These are phyloP conservation scores for Heliconius erato DNA, from an alignment of 2,888 invertebrate species.

Conservation along the genomic window DNA sequence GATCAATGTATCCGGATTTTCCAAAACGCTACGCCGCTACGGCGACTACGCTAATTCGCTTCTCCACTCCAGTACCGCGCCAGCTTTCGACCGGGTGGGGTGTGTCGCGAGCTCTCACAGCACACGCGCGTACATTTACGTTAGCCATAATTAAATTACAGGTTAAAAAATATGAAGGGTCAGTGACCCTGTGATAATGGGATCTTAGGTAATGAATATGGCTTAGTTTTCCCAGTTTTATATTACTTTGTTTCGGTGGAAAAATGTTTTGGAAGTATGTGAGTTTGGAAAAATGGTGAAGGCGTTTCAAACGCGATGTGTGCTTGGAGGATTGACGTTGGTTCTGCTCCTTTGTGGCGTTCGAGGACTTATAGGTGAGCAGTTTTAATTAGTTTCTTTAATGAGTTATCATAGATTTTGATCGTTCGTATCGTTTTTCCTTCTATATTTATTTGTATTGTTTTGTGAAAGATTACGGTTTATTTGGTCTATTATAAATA, in stretches of 20 bases:
- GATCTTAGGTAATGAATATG: slow-evolving; percentile 65
- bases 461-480: too few species aligned
- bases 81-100: slow-evolving; percentile 57
- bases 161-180: slow-evolving; percentile 61
- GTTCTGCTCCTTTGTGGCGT: slow-evolving; percentile 63
- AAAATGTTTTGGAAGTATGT: slow-evolving; percentile 74
- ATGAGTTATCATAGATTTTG: background rate
- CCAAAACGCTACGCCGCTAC: slow-evolving; percentile 67
- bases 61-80: slow-evolving; percentile 68
- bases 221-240: slow-evolving; percentile 60
- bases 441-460: too few species aligned
- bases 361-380: slow-evolving; percentile 78
- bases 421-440: background rate
- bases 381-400: slow-evolving; percentile 20
- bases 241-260: slow-evolving; percentile 61
- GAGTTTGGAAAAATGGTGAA: slow-evolving; percentile 81
- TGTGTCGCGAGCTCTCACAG: slow-evolving; percentile 55
- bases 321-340: slow-evolving; percentile 72
- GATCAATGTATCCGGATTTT: slow-evolving; percentile 70
- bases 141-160: slow-evolving; percentile 75
- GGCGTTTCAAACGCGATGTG: slow-evolving; percentile 70
- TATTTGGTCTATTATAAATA: too few species aligned
- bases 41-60: slow-evolving; percentile 53
- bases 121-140: slow-evolving; percentile 69
- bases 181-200: slow-evolving; percentile 69